Base-by-base conservation (phyloP, 2,888 invertebrate genomes). In the Protonemura montana region DNA sequence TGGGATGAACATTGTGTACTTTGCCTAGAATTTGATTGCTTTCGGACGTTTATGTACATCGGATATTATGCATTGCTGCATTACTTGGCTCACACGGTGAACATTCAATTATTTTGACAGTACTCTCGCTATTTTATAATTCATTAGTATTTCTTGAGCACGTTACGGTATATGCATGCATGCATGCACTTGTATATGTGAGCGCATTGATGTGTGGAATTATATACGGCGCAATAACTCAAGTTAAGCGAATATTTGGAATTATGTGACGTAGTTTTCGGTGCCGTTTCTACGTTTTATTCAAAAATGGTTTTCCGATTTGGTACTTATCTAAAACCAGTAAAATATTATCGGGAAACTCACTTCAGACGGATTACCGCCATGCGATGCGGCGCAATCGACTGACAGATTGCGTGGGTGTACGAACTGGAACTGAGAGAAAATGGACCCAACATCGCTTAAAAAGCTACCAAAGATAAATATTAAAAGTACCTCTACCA, bases 41-140 rank as follows among this genome's bases (percentile, higher is more conserved):
- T 59, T 59, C 59, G 59, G 59, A 59, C 21, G 59, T 59, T 21
- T 59, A 21, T 59, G 59, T 21, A 13, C 21, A 2, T 21, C 2
- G 59, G 16, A 59, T 59, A 59, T 59, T 59, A 59, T 59, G 59
- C 59, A 59, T 59, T 59, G 59, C 59, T 59, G 59, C 59, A 59
- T 59, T 16, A 59, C 59, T 59, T 59, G 59, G 59, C 59, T 16
- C 59, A 59, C 13, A 7, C 1, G 1, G 59, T 59, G 59, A 10
- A 21, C 59, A 21, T 59, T 59, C 13, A 59, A 21, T 59, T 59
- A 59, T 59, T 59, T 59, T 59, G 59, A 59, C 59, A 59, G 59
- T 59, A 59, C 59, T 59, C 59, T 59, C 59, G 6, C 35, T 35
- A 35, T 35, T 35, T 35, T 35, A 10, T 35, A 35, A 35, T 35